A percentile compares a stretch with the other conserved stretches of the same genome.
Conservation (phyloP, 1,140 invertebrate genomes). For the Drosophila lacteicornis region DNA sequence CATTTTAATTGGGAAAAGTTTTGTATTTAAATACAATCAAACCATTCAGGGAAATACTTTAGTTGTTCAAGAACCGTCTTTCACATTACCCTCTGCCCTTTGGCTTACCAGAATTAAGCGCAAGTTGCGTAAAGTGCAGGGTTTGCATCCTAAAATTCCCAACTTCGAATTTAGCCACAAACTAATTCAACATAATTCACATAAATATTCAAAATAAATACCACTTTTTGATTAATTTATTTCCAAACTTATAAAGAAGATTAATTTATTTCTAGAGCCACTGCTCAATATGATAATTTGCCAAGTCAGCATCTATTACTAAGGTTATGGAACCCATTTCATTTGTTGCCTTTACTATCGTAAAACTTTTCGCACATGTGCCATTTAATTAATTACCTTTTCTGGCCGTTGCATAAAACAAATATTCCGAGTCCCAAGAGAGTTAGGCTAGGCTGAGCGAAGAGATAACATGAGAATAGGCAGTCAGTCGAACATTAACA, state of each 20-base stretch:
- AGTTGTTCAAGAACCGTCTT: too few relatives aligned
- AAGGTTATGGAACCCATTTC: slow-evolving; percentile 20
- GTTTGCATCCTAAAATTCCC: too few relatives aligned
- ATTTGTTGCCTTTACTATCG: not conserved
- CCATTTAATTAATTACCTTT: slow-evolving; percentile 53
- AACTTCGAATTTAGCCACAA: too few relatives aligned
- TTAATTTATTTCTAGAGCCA: not conserved
- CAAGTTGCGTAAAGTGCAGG: too few relatives aligned
- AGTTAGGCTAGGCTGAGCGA: not conserved
- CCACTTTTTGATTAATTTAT: too few relatives aligned
- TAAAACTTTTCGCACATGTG: slow-evolving; percentile 37
- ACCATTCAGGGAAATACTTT: too few relatives aligned
- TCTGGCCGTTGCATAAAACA: slow-evolving; percentile 45
- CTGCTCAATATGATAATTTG: slow-evolving; percentile 6
- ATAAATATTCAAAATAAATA: not conserved
- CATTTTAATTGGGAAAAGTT: not conserved
- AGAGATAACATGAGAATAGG: slow-evolving; percentile 12
- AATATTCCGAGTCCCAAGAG: slow-evolving; percentile 1
- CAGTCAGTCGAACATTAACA: slow-evolving; percentile 39
- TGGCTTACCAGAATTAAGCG: too few relatives aligned
- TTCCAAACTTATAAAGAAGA: not conserved
- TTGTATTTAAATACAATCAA: not conserved
- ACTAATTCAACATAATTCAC: not conserved
- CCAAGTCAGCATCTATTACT: slow-evolving; percentile 11
- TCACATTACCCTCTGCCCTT: too few relatives aligned